Base-by-base conservation (phyloP, 2,888 invertebrate species). In the Sipha maydis region DNA sequence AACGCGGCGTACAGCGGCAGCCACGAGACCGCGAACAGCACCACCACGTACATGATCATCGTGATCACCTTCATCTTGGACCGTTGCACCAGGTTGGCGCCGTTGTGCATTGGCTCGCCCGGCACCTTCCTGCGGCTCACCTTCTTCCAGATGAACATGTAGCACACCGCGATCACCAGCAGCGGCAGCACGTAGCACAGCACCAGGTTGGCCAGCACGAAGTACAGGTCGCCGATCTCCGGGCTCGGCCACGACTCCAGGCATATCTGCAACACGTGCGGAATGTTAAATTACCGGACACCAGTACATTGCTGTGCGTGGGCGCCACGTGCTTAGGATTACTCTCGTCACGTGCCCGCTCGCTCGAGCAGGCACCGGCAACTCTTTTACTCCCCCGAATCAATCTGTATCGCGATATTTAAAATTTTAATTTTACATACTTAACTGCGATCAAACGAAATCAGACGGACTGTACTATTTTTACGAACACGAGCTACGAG, bases 1-100 rank as follows among this genome's bases (percentile, higher is more conserved):
- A 92, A 92, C 89, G 93, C 92, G n/a, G 91, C 91, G 91, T 94
- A 93, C 54, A 94, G 92, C 3, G 93, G 93, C 88, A 93, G 91
- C 93, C 93, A 94, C 19, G 93, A 93, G 84, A 93, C 91, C 25
- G 93, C 93, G 91, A 94, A 94, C 38, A 93, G 91, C 2, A 93
- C 91, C 5, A 93, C 93, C 38, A 94, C 93, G 14, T 93, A 92
- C 71, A 93, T 91, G 80, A 94, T 91, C 93, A 94, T 94, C 91
- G 93, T 92, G 89, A 92, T 91, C 8, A 92, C 92, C 83, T 90
- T 91, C 83, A 91, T 91, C 90, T 91, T 91, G n/a, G 92, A 91
- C 79, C 91, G 90, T 78, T 91, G 91, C 56, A 92, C 91, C 89
- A 92, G 91, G 48, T 90, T 89, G 77, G 91, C 91, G 61, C 91